phyloP scores from a whole-genome alignment of 2,797 vertebrate genomes.

The Siniperca scherzeri region DNA sequence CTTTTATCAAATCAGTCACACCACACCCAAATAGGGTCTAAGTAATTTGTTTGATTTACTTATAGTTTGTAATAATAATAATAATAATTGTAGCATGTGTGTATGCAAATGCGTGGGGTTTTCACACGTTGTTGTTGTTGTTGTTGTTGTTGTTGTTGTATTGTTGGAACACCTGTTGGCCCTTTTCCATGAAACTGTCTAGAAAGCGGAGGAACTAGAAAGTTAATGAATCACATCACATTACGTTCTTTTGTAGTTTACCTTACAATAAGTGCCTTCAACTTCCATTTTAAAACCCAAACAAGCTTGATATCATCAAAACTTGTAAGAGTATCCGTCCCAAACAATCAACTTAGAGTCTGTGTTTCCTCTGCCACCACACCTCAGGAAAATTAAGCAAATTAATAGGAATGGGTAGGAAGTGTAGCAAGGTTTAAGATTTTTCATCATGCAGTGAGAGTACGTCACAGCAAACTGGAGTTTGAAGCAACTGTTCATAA shows the following conservation, averaged over 20 bases:
- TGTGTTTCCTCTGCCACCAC: not conserved
- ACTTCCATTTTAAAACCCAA: not conserved
- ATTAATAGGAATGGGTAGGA: not conserved
- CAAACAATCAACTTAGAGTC: not conserved
- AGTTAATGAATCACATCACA: not conserved
- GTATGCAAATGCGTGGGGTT: not conserved
- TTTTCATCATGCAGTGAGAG: not conserved
- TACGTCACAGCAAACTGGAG: not conserved
- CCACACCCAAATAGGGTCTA: too few species aligned
- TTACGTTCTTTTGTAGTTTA: not conserved
- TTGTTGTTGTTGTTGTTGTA: slow-evolving; percentile 1
- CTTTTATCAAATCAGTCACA: not conserved
- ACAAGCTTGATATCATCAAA: not conserved
- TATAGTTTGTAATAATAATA: not conserved
- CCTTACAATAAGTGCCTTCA: not conserved
- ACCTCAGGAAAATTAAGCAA: not conserved
- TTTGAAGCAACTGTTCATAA: not conserved
- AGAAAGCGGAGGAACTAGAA: not conserved
- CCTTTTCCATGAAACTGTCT: not conserved
- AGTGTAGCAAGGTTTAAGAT: not conserved
- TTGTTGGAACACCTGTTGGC: not conserved
- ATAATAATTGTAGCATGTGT: not conserved
- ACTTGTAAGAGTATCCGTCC: too few species aligned
- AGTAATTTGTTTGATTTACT: not conserved
- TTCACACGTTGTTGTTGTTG: not conserved